phyloP scores from a whole-genome alignment of 2,888 invertebrate genomes.

The Latrodectus hesperus region DNA sequence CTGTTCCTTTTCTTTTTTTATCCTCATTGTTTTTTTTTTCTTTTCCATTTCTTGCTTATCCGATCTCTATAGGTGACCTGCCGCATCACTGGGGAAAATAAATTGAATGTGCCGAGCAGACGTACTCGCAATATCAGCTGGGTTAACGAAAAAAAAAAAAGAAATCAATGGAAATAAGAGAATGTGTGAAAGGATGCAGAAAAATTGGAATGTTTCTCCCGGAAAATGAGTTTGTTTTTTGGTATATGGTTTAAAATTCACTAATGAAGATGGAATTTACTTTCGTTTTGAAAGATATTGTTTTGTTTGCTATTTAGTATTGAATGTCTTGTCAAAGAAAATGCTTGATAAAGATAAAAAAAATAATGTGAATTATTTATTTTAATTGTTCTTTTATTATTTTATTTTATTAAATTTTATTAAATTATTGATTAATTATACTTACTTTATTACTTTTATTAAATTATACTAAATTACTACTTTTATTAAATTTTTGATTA shows the following conservation, averaged over 20 bases:
- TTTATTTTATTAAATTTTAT: too few species aligned
- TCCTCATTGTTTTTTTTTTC: not conserved
- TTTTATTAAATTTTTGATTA: too few species aligned
- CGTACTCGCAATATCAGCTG: slow-evolving; percentile 12
- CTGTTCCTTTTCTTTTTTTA: not conserved
- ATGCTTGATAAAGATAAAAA: too few species aligned
- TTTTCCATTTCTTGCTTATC: slow-evolving; percentile 21
- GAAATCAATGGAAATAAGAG: not conserved
- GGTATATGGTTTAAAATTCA: not conserved
- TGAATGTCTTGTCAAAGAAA: too few species aligned
- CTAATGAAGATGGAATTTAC: not conserved
- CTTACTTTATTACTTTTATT: too few species aligned
- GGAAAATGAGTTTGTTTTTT: not conserved
- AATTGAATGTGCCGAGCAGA: slow-evolving; percentile 47
- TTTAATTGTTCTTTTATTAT: too few species aligned
- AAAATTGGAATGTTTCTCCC: not conserved
- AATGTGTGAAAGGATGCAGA: not conserved
- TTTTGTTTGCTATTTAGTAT: too few species aligned
- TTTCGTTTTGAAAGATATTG: too few species aligned
- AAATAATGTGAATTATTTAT: too few species aligned
- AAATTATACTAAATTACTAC: too few species aligned
- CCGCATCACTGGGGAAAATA: slow-evolving; percentile 37
- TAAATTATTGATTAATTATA: too few species aligned
- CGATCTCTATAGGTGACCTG: slow-evolving; percentile 19
- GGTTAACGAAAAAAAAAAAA: not conserved